These are phyloP conservation scores for Hoplostethus mediterraneus DNA, from an alignment of 2,797 vertebrate genomes.

Conservation along the genomic window DNA sequence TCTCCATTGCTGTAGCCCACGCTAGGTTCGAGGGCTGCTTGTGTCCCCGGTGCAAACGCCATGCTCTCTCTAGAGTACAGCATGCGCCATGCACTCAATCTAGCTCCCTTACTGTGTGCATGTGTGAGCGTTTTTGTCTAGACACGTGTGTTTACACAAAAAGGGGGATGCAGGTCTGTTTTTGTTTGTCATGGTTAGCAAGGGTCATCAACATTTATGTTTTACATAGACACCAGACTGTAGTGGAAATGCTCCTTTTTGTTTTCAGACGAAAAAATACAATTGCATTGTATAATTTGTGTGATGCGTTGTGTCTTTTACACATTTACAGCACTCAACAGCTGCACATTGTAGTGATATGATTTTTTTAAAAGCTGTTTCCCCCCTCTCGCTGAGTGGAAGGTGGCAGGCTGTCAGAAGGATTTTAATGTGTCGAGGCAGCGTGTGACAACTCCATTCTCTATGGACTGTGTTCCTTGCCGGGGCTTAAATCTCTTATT, in stretches of 20 bases:
- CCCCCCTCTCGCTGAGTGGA: conserved; percentile 51
- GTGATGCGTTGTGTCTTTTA: conserved; percentile 6
- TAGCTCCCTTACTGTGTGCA: not conserved
- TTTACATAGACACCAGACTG: conserved; percentile 1
- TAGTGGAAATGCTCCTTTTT: conserved; percentile 4
- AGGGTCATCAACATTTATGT: not conserved
- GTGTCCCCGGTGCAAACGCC: not conserved
- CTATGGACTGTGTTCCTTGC: conserved; percentile 63
- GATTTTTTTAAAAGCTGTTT: conserved; percentile 31
- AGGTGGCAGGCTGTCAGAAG: conserved; percentile 71
- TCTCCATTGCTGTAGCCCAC: conserved; percentile 4
- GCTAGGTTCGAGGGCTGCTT: conserved; percentile 1
- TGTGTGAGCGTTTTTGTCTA: not conserved
- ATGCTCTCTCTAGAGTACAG: not conserved
- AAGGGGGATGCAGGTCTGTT: conserved; percentile 22
- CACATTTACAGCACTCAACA: conserved; percentile 23
- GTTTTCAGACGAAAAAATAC: conserved; percentile 21
- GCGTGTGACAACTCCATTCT: conserved; percentile 79
- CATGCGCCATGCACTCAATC: not conserved
- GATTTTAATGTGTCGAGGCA: conserved; percentile 72
- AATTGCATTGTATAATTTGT: conserved; percentile 22
- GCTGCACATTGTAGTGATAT: conserved; percentile 43
- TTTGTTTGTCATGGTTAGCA: not conserved
- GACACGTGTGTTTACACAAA: not conserved
- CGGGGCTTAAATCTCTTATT: conserved; percentile 70